phyloP scores from a whole-genome alignment of 2,113 vertebrate species.

The Prunella himalayana region DNA sequence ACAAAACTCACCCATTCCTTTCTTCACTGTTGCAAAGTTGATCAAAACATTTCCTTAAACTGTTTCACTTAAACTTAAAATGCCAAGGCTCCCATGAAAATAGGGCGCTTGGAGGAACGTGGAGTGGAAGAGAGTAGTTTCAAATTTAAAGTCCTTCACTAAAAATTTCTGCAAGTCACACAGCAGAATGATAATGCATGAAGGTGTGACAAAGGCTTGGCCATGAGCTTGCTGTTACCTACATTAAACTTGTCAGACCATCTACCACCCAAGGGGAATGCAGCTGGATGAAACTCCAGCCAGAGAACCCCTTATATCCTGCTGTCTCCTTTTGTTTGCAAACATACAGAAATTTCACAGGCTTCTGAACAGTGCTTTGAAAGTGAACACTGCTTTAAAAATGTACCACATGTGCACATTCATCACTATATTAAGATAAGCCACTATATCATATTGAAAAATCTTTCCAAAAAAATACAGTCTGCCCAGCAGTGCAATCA shows the following conservation, averaged over 20 bases:
- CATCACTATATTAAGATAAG: conserved; percentile 21
- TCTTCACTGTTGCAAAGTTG: not conserved
- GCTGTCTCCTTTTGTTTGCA: not conserved
- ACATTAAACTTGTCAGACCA: not conserved
- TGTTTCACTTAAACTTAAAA: not conserved
- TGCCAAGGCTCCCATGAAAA: not conserved
- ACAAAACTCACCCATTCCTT: not conserved
- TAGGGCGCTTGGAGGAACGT: rapidly evolving
- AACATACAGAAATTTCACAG: not conserved
- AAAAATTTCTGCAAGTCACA: not conserved
- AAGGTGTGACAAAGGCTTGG: not conserved
- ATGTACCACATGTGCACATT: not conserved
- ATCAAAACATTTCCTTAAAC: not conserved
- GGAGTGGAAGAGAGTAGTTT: not conserved
- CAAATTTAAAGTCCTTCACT: not conserved
- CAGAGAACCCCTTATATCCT: not conserved
- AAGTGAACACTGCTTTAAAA: not conserved
- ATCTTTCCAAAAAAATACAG: conserved; percentile 31
- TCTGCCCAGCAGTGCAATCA: conserved; percentile 27
- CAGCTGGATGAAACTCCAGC: not conserved
- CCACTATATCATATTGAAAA: conserved; percentile 16
- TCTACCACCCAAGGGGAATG: not conserved
- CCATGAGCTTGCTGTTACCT: not conserved
- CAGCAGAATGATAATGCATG: rapidly evolving
- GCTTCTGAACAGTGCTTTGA: not conserved